A percentile compares a stretch with the other conserved stretches of the same genome.
phyloP scores from a whole-genome alignment of 2,113 vertebrate species.

The Solea solea region DNA sequence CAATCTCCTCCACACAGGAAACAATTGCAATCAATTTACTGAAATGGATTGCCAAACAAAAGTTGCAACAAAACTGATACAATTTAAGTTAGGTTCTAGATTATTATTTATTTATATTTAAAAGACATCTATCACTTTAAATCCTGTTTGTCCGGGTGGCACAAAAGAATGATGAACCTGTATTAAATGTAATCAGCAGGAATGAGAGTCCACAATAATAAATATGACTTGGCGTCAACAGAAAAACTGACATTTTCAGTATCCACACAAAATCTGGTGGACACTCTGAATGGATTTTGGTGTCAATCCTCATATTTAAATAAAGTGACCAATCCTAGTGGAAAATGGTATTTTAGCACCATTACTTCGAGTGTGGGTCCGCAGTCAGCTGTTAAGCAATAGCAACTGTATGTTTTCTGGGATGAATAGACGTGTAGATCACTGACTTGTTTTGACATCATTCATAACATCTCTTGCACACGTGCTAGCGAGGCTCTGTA shows the following conservation, averaged over 20 bases:
- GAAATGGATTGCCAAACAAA: slow-evolving; percentile 16
- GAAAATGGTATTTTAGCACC: slow-evolving; percentile 34
- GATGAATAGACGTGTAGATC: slow-evolving; percentile 24
- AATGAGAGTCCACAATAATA: too few species aligned
- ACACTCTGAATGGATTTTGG: slow-evolving; percentile 16
- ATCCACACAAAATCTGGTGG: not conserved
- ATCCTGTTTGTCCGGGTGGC: too few species aligned
- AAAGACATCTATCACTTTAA: too few species aligned
- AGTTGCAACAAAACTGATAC: not conserved
- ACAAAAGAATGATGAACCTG: too few species aligned
- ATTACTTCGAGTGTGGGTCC: slow-evolving; percentile 23
- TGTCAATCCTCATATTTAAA: slow-evolving; percentile 13
- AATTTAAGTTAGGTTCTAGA: too few species aligned
- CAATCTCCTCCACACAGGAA: not conserved
- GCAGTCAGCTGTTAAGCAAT: not conserved
- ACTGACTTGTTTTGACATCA: slow-evolving; percentile 58
- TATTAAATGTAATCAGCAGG: too few species aligned
- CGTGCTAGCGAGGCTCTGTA: slow-evolving; percentile 44
- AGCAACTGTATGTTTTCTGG: slow-evolving; percentile 15
- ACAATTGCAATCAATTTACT: not conserved
- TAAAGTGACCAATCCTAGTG: slow-evolving; percentile 1
- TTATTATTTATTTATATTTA: too few species aligned
- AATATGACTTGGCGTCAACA: too few species aligned
- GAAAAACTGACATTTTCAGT: too few species aligned
- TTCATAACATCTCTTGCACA: slow-evolving; percentile 27